Conservation (phyloP, 2,113 vertebrate genomes). For the Plecturocebus donacophilus region DNA sequence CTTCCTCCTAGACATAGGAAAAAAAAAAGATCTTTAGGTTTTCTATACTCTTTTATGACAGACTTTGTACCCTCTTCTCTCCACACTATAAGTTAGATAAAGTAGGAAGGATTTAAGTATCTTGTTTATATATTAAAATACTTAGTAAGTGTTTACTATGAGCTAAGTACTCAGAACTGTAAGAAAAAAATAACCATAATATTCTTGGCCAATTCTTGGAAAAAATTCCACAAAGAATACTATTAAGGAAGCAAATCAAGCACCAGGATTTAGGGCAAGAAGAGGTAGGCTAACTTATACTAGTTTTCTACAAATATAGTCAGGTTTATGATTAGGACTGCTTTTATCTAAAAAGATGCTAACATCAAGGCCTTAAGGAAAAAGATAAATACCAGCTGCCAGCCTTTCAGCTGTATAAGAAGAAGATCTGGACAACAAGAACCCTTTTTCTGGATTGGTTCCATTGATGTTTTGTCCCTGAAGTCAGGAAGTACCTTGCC, state of each 20-base stretch:
- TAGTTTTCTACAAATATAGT: background rate
- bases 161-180: background rate
- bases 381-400: background rate
- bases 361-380: background rate
- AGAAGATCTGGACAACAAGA: background rate
- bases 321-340: background rate
- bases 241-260: background rate
- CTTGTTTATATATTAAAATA: background rate
- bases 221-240: background rate
- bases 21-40: conserved; percentile 41
- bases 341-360: background rate
- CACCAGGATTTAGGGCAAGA: background rate
- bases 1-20: conserved; percentile 89
- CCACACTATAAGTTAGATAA: too few species aligned
- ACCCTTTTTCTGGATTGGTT: background rate
- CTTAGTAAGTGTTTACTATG: background rate
- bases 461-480: background rate
- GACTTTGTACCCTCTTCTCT: background rate
- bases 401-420: background rate
- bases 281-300: background rate
- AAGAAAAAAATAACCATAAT: background rate
- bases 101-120: background rate
- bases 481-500: background rate
- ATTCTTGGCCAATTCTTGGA: background rate
- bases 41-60: background rate